A percentile compares a stretch with the other conserved stretches of the same genome.
phyloP scores from a whole-genome alignment of 37 sponge, comb jelly and placozoan genomes.

The Aphrocallistes beatrix region DNA sequence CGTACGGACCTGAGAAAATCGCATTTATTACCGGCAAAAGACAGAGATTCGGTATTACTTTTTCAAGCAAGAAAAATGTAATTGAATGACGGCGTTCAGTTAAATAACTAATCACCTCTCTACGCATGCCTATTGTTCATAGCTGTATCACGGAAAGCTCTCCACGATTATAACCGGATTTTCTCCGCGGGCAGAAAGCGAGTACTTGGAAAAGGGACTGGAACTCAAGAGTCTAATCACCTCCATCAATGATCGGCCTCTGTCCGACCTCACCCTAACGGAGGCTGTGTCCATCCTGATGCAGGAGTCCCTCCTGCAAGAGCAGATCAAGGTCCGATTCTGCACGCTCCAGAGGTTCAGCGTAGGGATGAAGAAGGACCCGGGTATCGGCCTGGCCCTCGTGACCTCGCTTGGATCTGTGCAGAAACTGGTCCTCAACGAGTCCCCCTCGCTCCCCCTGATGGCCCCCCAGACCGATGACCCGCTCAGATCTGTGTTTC shows the following conservation, averaged over 20 bases:
- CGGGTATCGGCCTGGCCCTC: neutral
- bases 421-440: neutral
- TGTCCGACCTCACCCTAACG: neutral
- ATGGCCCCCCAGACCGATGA: neutral
- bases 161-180: neutral
- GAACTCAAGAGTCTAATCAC: neutral
- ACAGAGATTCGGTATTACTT: neutral
- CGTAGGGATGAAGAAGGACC: neutral
- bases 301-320: neutral
- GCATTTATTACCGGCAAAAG: neutral
- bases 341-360: neutral
- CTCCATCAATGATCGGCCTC: neutral
- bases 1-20: neutral
- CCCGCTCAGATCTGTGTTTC: neutral
- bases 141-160: neutral
- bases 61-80: neutral
- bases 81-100: neutral
- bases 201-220: neutral
- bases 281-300: neutral
- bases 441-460: slow-evolving; percentile 4
- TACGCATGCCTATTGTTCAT: no score
- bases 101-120: neutral
- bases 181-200: neutral
- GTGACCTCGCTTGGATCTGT: neutral
- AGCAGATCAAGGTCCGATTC: neutral